Conservation (phyloP, 2,797 vertebrate species). For the Mareca penelope region DNA sequence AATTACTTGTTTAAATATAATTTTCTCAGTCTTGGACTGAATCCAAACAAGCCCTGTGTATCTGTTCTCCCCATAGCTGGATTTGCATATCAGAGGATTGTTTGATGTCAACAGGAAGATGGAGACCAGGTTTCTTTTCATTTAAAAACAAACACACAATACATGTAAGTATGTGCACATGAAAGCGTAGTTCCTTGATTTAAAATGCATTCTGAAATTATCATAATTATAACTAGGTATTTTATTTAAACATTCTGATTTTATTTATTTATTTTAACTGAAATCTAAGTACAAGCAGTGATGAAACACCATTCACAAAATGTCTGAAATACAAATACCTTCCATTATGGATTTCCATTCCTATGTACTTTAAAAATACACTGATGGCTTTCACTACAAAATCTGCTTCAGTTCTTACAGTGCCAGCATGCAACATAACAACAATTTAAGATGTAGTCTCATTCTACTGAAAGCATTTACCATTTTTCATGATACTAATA, state of each 20-base stretch:
- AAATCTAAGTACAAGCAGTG: background rate
- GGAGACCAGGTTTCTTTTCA: constrained; percentile 85
- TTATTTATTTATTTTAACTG: constrained; percentile 6
- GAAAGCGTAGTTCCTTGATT: constrained; percentile 83
- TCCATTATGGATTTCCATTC: background rate
- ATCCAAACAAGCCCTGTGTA: constrained; percentile 86
- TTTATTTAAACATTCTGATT: constrained; percentile 37
- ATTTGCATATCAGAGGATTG: constrained; percentile 98
- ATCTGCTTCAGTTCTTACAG: background rate
- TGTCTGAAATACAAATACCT: background rate
- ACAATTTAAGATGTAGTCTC: background rate
- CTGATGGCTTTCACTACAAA: background rate
- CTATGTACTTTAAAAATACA: background rate
- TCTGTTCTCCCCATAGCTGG: constrained; percentile 84
- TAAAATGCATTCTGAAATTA: constrained; percentile 85
- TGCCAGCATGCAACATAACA: background rate
- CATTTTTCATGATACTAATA: background rate
- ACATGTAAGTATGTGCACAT: constrained; percentile 86
- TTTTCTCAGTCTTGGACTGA: constrained; percentile 84
- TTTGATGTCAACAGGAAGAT: constrained; percentile 95
- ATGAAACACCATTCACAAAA: constrained; percentile 7
- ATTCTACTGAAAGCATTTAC: background rate
- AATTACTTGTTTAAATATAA: constrained; percentile 64
- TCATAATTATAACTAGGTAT: constrained; percentile 65
- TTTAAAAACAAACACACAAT: constrained; percentile 88